Base-by-base conservation (phyloP, 2,113 vertebrate genomes). In the Psophia crepitans region DNA sequence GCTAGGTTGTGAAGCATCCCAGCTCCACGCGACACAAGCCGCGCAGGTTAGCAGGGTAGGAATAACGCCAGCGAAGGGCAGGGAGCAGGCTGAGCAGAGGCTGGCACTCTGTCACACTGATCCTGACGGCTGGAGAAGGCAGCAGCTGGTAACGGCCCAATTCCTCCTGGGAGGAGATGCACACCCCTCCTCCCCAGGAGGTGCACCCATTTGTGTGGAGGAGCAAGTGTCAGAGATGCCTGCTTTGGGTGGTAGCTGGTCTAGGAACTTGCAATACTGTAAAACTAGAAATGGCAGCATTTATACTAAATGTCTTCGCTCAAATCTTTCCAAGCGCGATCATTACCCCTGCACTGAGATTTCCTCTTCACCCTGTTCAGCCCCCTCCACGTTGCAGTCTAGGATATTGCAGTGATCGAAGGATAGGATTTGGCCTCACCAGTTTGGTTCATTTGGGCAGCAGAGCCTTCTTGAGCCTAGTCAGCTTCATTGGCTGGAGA, bases 11-110 rank as follows among this genome's bases (percentile, higher is more conserved):
- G 89, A 93, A 79, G 78, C 33, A 76, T 64, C 92, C 61, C 87
- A 87, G 35, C 35, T 81, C 33, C 6, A 2, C 2, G 49, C 11
- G 3, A 80, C 33, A 39, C 32, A 28, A 58, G 68, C 13, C 4
- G 2, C 61, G 37, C 7, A 4, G 0, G 0, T 66, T 66, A 84
- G 30, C 28, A 43, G 51, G 35, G 37, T 4, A n/a, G 51, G 69
- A 84, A 27, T 66, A 60, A 75, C 71, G 39, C 9, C 43, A 19
- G 33, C 2, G 8, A 81, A 84, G 46, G 56, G 32, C 54, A 54
- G 0, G 48, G 66, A 68, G 61, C 33, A 65, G 60, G 7, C 11
- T 30, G 65, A 58, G 9, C 3, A 2, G 7, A 65, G 20, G 17
- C 37, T 9, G 2, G 2, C 11, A 60, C 32, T 87, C 35, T 9